Percentiles rank a stretch among this genome's conserved stretches.
These are phyloP conservation scores for Rhabditoides inermis DNA, from an alignment of 2,888 invertebrate genomes.

Conservation along the genomic window DNA sequence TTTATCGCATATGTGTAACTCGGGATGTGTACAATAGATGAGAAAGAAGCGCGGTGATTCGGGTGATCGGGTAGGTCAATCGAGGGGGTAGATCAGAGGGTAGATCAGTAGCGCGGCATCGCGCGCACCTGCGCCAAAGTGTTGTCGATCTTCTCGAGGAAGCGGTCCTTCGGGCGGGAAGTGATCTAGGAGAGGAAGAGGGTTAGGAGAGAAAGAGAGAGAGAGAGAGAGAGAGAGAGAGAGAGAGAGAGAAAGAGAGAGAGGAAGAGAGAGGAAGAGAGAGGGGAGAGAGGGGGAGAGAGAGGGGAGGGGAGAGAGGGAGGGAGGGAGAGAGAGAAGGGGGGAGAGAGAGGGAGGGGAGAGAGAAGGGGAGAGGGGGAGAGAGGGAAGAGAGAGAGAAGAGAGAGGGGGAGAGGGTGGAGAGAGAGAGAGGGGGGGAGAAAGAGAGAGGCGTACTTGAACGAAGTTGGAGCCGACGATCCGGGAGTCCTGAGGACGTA, in stretches of 20 bases:
- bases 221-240: background rate
- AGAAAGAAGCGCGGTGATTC: no score
- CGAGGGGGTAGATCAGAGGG: no score
- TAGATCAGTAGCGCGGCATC: slow-evolving; percentile 43
- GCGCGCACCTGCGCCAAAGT: slow-evolving; percentile 49
- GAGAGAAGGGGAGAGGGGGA: background rate
- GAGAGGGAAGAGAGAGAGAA: background rate
- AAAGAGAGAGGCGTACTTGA: slow-evolving; percentile 22
- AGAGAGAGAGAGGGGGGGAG: no score
- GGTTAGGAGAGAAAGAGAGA: background rate
- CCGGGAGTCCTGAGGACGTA: slow-evolving; percentile 42
- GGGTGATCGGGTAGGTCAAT: no score
- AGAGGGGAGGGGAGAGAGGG: background rate
- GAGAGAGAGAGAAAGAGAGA: background rate
- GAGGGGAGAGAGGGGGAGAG: background rate
- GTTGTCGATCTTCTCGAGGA: slow-evolving; percentile 49
- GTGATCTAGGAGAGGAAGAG: slow-evolving; percentile 13
- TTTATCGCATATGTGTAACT: no score
- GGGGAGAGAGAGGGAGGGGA: background rate
- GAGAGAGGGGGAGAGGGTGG: background rate
- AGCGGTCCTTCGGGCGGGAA: slow-evolving; percentile 33
- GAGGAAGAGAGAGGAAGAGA: slow-evolving; percentile 1
- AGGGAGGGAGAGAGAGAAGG: background rate
- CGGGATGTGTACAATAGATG: no score
- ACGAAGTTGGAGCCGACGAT: slow-evolving; percentile 52